Conservation (phyloP, 2,113 vertebrate species). For the Prionailurus viverrinus region DNA sequence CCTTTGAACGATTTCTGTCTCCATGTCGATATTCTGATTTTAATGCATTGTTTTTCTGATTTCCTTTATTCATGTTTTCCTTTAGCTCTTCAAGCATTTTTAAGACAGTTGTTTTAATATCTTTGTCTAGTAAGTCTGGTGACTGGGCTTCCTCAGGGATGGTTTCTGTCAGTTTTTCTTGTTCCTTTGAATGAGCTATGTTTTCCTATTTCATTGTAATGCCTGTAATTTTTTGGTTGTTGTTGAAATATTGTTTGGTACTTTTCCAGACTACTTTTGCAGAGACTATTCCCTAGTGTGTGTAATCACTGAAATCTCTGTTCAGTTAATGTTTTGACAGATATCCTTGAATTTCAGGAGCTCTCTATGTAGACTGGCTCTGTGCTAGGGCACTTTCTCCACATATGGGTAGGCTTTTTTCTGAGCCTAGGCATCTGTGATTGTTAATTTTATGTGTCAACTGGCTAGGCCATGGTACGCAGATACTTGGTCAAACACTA, state of each 20-base stretch:
- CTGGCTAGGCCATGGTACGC: not conserved
- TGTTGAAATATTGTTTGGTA: not conserved
- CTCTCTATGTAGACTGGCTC: not conserved
- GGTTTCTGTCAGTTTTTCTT: conserved; percentile 14
- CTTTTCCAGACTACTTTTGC: not conserved
- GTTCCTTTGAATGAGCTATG: not conserved
- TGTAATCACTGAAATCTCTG: not conserved
- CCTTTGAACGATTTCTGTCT: not conserved
- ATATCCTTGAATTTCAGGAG: conserved; percentile 1
- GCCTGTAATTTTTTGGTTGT: not conserved
- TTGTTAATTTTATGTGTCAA: not conserved
- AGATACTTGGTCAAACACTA: not conserved
- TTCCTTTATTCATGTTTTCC: conserved; percentile 27
- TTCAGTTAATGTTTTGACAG: not conserved
- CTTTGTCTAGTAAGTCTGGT: not conserved
- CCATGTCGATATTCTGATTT: conserved; percentile 7
- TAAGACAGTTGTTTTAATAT: conserved; percentile 22
- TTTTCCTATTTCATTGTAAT: conserved; percentile 34
- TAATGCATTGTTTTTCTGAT: not conserved
- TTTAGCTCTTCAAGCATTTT: not conserved
- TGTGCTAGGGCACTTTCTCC: not conserved
- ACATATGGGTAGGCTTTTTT: not conserved
- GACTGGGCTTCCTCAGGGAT: not conserved
- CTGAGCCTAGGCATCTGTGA: not conserved
- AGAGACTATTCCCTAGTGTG: not conserved